A percentile compares a stretch with the other conserved stretches of the same genome.
Conservation (phyloP, 1,140 invertebrate species). For the Scylla paramamosain region DNA sequence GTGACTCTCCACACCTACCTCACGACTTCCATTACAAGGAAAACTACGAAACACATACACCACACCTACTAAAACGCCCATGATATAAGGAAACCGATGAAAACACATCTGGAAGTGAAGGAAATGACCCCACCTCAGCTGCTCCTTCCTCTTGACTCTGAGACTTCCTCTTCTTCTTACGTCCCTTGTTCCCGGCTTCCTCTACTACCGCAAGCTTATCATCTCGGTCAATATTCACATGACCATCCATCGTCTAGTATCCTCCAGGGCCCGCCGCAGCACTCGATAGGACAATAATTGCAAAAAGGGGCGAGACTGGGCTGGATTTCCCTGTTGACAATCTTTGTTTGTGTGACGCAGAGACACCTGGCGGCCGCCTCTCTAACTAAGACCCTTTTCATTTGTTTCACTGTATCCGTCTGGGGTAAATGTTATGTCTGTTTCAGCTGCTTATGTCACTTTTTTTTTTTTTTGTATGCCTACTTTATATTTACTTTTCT, state of each 20-base stretch:
- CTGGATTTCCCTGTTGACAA: not conserved
- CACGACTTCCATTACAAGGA: too few species aligned
- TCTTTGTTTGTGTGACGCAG: conserved; percentile 41
- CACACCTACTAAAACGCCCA: too few species aligned
- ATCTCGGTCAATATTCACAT: conserved; percentile 63
- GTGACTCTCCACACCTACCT: too few species aligned
- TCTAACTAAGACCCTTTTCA: not conserved
- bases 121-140: not conserved
- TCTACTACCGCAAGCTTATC: conserved; percentile 45
- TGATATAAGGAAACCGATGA: not conserved
- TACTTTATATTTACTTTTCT: not conserved
- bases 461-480: not conserved
- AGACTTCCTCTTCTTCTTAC: conserved; percentile 51
- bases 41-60: too few species aligned
- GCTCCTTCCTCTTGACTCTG: conserved; percentile 47
- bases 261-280: not conserved
- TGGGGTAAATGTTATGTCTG: too few species aligned
- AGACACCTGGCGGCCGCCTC: conserved; percentile 11
- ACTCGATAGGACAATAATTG: not conserved
- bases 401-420: not conserved
- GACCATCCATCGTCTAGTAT: conserved; percentile 50
- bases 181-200: conserved; percentile 2
- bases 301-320: not conserved
- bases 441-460: too few species aligned
- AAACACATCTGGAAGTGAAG: not conserved